Conservation (phyloP, 2,113 vertebrate genomes). For the Sus scrofa region DNA sequence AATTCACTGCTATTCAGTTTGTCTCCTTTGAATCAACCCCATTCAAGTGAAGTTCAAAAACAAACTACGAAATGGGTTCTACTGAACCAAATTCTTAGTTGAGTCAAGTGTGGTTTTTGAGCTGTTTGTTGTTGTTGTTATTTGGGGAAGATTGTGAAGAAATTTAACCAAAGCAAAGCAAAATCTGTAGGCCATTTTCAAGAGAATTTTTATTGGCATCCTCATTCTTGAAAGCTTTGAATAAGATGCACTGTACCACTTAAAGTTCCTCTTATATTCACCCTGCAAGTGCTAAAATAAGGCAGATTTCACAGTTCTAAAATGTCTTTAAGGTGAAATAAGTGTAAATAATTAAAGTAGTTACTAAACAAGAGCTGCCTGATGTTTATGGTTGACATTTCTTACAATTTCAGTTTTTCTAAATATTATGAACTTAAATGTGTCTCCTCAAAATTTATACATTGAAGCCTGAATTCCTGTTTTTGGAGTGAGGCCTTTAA, state of each 20-base stretch:
- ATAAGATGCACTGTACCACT: not conserved
- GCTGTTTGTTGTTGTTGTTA: not conserved
- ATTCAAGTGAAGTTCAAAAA: constrained; percentile 45
- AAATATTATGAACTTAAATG: not conserved
- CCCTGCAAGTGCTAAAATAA: not conserved
- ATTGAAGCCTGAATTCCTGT: not conserved
- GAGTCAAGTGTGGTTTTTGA: not conserved
- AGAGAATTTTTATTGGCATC: not conserved
- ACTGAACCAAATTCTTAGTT: not conserved
- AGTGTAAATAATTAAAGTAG: not conserved
- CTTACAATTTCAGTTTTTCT: not conserved
- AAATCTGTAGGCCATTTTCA: not conserved
- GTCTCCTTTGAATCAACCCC: not conserved
- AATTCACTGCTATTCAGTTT: not conserved
- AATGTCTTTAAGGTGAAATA: not conserved
- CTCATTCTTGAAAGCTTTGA: constrained; percentile 4
- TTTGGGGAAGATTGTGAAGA: not conserved
- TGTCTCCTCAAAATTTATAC: not conserved
- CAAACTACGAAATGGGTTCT: not conserved
- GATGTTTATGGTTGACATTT: not conserved
- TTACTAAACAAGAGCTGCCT: not conserved
- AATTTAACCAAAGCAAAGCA: not conserved
- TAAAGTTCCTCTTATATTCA: not conserved
- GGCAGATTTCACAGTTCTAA: not conserved
- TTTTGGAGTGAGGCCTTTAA: not conserved